Evolutionary conservation across 1,140 invertebrate species (phyloP).

Genomic region (Lepidurus apus): DNA sequence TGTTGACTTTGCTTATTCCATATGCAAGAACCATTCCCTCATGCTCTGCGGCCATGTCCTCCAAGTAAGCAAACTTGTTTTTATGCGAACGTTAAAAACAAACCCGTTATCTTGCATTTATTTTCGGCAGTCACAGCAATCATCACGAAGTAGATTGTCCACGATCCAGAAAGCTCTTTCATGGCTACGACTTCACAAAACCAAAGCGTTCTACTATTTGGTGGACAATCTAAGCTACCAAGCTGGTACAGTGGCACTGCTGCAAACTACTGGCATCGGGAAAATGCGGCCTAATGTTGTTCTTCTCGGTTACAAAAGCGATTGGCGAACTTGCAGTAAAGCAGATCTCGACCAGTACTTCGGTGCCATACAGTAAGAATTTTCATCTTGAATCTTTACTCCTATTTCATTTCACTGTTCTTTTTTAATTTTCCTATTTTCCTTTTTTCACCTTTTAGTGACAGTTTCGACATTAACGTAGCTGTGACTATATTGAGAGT

Average conservation of each 20-base stretch:
- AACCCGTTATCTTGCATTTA: conserved; percentile 16
- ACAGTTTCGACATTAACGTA: conserved; percentile 84
- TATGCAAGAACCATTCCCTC: conserved; percentile 50
- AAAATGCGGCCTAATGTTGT: conserved; percentile 89
- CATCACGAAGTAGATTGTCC: conserved; percentile 39
- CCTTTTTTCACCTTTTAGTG: conserved; percentile 53
- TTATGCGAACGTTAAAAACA: background rate
- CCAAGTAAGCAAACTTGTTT: conserved; percentile 44
- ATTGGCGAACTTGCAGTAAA: conserved; percentile 70
- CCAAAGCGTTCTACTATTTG: conserved; percentile 50
- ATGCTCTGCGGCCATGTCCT: conserved; percentile 51
- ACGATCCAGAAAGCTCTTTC: conserved; percentile 41
- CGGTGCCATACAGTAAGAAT: conserved; percentile 83
- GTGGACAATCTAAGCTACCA: conserved; percentile 57
- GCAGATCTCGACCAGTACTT: conserved; percentile 81
- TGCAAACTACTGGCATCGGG: conserved; percentile 73
- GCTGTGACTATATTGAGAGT: conserved; percentile 81
- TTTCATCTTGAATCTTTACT: background rate
- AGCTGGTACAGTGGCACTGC: conserved; percentile 48
- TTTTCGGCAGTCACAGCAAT: conserved; percentile 36
- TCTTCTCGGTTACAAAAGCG: conserved; percentile 86
- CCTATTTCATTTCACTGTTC: background rate
- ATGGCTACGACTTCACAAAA: conserved; percentile 45
- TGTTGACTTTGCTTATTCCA: conserved; percentile 52
- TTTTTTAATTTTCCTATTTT: background rate